Conservation (phyloP, 2,113 vertebrate genomes). For the Oxyura jamaicensis region DNA sequence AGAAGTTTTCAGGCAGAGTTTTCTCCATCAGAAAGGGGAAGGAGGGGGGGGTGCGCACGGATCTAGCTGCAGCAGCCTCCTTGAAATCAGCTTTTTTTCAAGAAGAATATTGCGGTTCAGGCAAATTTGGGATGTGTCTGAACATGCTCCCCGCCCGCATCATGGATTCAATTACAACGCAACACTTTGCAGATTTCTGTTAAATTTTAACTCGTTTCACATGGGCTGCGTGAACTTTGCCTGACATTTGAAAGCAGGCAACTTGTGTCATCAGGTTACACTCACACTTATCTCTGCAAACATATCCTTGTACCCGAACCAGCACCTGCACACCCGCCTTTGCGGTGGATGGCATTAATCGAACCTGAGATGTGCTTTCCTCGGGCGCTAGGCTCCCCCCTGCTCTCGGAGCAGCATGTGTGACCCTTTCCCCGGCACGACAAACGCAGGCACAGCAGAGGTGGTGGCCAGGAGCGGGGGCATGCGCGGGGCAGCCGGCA, state of each 20-base stretch:
- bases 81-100: background rate
- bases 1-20: slow-evolving; percentile 30
- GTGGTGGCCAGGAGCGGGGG: accelerated
- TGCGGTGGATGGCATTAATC: slow-evolving; percentile 26
- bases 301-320: slow-evolving; percentile 62
- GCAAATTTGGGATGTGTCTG: slow-evolving; percentile 36
- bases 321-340: background rate
- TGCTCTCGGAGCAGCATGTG: background rate
- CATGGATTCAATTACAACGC: slow-evolving; percentile 34
- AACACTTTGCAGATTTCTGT: slow-evolving; percentile 56
- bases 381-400: background rate
- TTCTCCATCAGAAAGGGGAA: slow-evolving; percentile 26
- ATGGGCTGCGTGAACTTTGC: slow-evolving; percentile 73
- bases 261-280: slow-evolving; percentile 78
- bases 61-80: slow-evolving; percentile 7
- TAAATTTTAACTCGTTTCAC: slow-evolving; percentile 78
- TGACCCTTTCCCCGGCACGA: background rate
- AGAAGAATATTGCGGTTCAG: background rate
- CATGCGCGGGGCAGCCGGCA: accelerated
- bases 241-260: slow-evolving; percentile 76
- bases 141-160: background rate
- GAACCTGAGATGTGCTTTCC: slow-evolving; percentile 56
- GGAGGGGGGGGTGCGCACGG: background rate
- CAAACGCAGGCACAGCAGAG: background rate
- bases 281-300: slow-evolving; percentile 72